Conservation (phyloP, 2,888 invertebrate species). For the Epinotia bilunana region DNA sequence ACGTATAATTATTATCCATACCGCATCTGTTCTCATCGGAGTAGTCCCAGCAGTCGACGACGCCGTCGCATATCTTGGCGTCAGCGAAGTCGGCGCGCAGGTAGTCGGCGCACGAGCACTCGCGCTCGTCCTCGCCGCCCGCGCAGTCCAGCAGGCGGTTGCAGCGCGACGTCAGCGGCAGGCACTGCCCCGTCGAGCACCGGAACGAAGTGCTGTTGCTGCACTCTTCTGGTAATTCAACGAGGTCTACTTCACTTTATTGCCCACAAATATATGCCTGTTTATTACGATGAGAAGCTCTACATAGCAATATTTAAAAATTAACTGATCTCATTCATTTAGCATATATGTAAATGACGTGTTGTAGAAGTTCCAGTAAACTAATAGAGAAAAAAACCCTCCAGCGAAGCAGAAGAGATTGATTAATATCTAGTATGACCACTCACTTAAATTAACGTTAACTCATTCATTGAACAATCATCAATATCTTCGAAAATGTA, state of each 20-base stretch:
- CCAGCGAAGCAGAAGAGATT: background rate
- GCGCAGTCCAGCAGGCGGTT: conserved; percentile 89
- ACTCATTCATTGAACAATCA: background rate
- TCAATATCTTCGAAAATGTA: background rate
- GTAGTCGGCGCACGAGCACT: conserved; percentile 91
- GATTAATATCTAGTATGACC: too few species aligned
- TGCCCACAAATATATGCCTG: background rate
- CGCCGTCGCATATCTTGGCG: conserved; percentile 91
- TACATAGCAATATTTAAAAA: background rate
- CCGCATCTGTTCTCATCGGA: conserved; percentile 91
- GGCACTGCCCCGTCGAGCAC: conserved; percentile 87
- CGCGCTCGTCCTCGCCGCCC: conserved; percentile 88
- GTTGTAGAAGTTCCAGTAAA: background rate
- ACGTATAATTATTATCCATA: conserved; percentile 56
- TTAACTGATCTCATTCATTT: background rate
- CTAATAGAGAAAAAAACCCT: too few species aligned
- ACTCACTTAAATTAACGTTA: background rate
- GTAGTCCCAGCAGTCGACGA: conserved; percentile 92
- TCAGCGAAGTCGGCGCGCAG: conserved; percentile 87
- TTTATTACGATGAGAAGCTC: background rate
- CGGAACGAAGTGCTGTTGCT: conserved; percentile 82
- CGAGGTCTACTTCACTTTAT: background rate
- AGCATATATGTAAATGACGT: background rate
- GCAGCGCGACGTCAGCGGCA: conserved; percentile 87
- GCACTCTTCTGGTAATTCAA: conserved; percentile 67